Base-by-base conservation (phyloP, 1,140 invertebrate genomes). In the Zaprionus kolodkinae region DNA sequence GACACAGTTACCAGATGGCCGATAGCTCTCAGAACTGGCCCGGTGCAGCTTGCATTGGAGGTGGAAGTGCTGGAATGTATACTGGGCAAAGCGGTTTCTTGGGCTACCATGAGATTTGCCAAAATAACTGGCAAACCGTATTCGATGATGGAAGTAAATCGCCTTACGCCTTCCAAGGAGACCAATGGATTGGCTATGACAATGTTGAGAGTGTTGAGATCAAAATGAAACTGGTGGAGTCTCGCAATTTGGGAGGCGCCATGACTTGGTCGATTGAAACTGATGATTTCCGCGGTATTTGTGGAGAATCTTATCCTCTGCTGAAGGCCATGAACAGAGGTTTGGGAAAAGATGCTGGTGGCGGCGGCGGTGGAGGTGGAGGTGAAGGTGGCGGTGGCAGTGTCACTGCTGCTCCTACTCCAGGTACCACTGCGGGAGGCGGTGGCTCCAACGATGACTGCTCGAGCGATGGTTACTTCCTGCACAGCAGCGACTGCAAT, bases 211-310 rank as follows among this genome's bases (percentile, higher is more conserved):
- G 92, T 65, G 86, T 91, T 75, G 93, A 91, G 38, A 30, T 79
- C 12, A 93, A 93, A 72, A 86, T 89, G 77, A 60, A 91, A 21
- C 66, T 86, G 33, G 81, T 93, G 3, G 75, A 86, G 15, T 80
- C 88, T 0, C 65, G 95, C 64, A 94, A 94, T 7, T 81, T 97
- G 7, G 96, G 94, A 0, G 96, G 96, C 4, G 94, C 96, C 0
- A 96, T 97, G 96, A 94, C 96, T 10, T 97, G 96, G 96, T 96
- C 96, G 48, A 95, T 96, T 45, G 96, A 96, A 81, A 96, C 95
- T 0, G 96, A 96, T 63, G 96, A 96, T 86, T 97, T 97, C 90
- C 93, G 92, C 7, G 96, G 96, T 0, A 93, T 94, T 6, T 96
- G 96, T 76, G 92, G 85, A 64, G 92, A 85, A 90, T 91, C 48